Percentiles rank a stretch among this genome's conserved stretches.
These are phyloP conservation scores for Hippopotamus amphibius DNA, from an alignment of 2,113 vertebrate genomes.

Conservation along the genomic window DNA sequence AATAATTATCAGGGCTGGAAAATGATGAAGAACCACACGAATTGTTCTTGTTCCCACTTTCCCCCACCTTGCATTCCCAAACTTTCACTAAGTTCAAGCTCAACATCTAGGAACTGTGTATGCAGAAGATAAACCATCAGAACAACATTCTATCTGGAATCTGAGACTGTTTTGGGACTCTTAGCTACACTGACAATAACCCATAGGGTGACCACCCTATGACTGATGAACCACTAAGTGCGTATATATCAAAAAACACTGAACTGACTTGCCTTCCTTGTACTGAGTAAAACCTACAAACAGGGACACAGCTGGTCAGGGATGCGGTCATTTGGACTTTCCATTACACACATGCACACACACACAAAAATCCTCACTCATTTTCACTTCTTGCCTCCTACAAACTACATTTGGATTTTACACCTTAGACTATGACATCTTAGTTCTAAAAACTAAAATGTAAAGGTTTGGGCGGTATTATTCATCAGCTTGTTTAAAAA, in stretches of 20 bases:
- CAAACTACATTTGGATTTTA: slow-evolving; percentile 71
- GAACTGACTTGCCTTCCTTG: neutral
- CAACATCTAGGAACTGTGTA: neutral
- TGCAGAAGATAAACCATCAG: neutral
- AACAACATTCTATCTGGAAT: neutral
- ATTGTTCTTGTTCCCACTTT: neutral
- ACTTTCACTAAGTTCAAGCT: neutral
- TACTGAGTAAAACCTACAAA: slow-evolving; percentile 30
- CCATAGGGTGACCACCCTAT: neutral
- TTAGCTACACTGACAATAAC: neutral
- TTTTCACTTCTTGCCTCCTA: slow-evolving; percentile 64
- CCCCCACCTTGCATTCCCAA: neutral
- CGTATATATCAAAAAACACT: neutral
- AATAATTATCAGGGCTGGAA: neutral
- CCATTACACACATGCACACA: neutral
- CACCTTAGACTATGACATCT: slow-evolving; percentile 67
- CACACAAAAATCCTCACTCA: slow-evolving; percentile 1
- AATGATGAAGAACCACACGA: neutral
- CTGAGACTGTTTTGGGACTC: neutral
- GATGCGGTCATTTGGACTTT: slow-evolving; percentile 27
- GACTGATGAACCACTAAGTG: neutral
- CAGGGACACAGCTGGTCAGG: neutral
- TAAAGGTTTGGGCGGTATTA: slow-evolving; percentile 75
- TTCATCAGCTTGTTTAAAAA: slow-evolving; percentile 76
- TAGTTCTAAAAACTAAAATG: slow-evolving; percentile 69